Evolutionary conservation across 2,888 invertebrate species (phyloP).

Genomic region (Brenthis hecate): DNA sequence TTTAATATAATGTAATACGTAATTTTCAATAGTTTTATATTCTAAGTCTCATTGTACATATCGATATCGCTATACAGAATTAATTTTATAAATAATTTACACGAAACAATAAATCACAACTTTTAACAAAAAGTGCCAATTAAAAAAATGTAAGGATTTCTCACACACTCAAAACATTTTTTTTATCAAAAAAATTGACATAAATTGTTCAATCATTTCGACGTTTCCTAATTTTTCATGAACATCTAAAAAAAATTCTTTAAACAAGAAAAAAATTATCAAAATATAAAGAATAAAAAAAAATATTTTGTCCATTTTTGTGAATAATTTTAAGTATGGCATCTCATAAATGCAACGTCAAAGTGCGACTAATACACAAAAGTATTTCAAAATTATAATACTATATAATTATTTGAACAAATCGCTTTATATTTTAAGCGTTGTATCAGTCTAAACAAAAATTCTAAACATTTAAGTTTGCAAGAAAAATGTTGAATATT

Average conservation of each 20-base stretch:
- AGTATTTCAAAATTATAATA: not conserved
- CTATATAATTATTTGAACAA: not conserved
- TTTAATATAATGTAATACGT: slow-evolving; percentile 34
- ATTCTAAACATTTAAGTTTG: not conserved
- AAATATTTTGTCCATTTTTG: not conserved
- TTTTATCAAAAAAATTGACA: no score
- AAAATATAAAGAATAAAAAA: not conserved
- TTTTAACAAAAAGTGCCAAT: not conserved
- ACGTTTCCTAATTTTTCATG: no score
- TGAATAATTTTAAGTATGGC: slow-evolving; percentile 17
- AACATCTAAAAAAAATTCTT: no score
- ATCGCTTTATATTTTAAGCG: not conserved
- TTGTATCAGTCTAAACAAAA: slow-evolving; percentile 21
- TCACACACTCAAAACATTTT: not conserved
- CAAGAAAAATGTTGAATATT: slow-evolving; percentile 11
- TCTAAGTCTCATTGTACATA: slow-evolving; percentile 38
- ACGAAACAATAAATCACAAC: slow-evolving; percentile 6
- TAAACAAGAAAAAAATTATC: no score
- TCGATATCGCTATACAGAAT: slow-evolving; percentile 30
- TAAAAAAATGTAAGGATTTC: not conserved
- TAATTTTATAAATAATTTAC: slow-evolving; percentile 29
- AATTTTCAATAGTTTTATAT: slow-evolving; percentile 38
- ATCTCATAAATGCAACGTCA: slow-evolving; percentile 30
- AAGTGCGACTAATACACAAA: slow-evolving; percentile 5
- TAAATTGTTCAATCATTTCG: no score